These are phyloP conservation scores for Lophura nycthemera DNA, from an alignment of 2,113 vertebrate species.

Conservation along the genomic window DNA sequence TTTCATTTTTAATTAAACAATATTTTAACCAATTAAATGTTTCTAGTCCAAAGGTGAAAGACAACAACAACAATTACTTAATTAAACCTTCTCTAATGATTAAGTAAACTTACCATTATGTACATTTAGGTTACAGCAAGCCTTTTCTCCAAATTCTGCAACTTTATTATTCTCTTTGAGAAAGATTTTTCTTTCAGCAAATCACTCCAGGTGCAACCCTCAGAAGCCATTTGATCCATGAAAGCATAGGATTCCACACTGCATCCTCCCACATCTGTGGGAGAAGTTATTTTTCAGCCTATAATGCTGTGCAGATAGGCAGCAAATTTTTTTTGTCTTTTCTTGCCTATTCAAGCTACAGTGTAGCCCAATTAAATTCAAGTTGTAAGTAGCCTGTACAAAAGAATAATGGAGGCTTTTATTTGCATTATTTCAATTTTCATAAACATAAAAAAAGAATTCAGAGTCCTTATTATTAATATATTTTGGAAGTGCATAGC, in stretches of 20 bases:
- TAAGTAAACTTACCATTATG: background rate
- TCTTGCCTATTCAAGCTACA: background rate
- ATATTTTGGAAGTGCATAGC: background rate
- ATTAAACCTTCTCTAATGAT: background rate
- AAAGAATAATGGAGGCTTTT: background rate
- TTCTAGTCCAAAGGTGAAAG: constrained; percentile 17
- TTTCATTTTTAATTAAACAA: constrained; percentile 41
- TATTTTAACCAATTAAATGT: background rate
- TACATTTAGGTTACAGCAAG: background rate
- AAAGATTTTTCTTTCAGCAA: background rate
- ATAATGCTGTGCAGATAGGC: background rate
- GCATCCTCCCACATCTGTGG: background rate
- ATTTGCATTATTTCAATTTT: background rate
- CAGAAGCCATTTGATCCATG: background rate
- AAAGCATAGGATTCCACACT: background rate
- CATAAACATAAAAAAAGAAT: background rate
- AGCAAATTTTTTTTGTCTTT: background rate
- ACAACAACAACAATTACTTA: background rate
- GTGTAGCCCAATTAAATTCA: background rate
- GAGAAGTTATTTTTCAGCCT: background rate
- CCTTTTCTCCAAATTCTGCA: background rate
- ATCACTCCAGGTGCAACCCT: background rate
- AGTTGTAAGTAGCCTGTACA: background rate
- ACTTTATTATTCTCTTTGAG: background rate
- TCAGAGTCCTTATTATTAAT: background rate